Evolutionary conservation across 1,140 invertebrate genomes (phyloP).

Genomic region (Dolichoris vasculosae): DNA sequence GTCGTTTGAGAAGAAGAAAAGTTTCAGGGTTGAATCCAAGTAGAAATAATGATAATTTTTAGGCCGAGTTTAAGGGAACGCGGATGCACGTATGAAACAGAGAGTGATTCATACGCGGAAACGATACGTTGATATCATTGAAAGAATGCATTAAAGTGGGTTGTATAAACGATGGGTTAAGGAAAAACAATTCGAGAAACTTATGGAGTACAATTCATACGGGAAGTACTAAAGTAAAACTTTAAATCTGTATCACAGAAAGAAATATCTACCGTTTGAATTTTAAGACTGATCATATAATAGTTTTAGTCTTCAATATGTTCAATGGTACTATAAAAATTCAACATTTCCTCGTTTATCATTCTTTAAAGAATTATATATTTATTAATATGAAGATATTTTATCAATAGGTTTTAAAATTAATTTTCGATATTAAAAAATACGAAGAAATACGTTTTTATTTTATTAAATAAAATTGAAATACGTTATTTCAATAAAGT

Average conservation of each 20-base stretch:
- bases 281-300: neutral
- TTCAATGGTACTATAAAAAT: neutral
- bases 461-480: too few relatives aligned
- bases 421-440: too few relatives aligned
- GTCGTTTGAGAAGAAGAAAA: neutral
- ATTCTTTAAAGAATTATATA: too few relatives aligned
- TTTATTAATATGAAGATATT: too few relatives aligned
- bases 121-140: conserved; percentile 4
- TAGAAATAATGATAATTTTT: conserved; percentile 46
- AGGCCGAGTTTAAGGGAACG: neutral
- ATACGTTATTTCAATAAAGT: too few relatives aligned
- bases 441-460: too few relatives aligned
- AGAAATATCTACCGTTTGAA: neutral
- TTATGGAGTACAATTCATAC: neutral
- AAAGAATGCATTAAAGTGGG: neutral
- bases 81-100: neutral
- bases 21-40: neutral
- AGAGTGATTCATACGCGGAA: conserved; percentile 29
- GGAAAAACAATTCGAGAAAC: conserved; percentile 18
- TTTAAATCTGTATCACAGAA: neutral
- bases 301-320: neutral
- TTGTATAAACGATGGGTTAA: neutral
- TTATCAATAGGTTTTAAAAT: too few relatives aligned
- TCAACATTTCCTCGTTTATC: too few relatives aligned
- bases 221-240: neutral